Evolutionary conservation across 2,888 invertebrate genomes (phyloP), one percentile per base, ranked within the genome.

Genomic region (Habrosyne pyritoides): DNA sequence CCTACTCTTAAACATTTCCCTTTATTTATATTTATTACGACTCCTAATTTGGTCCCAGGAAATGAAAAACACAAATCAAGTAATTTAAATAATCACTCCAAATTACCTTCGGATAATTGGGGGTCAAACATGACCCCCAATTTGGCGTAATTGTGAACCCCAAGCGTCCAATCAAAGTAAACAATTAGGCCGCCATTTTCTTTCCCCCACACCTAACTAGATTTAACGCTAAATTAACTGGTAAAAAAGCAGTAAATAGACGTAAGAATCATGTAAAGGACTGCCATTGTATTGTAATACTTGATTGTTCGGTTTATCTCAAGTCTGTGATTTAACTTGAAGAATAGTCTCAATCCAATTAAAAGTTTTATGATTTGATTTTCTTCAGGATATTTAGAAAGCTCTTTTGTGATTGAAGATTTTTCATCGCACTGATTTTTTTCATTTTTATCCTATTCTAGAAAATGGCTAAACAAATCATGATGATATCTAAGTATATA

Each of bases 371-470:
- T 6, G 1, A 30, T 3, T 5, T 1, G 28, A 2, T 1, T 6
- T 30, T 30, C n/a, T n/a, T 33, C 33, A n/a, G n/a, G 33, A 33
- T 30, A 30, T n/a, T 33, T 1, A 8, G n/a, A 12, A 28, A 12
- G 12, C 12, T 2, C 30, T 1, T 12, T 30, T 10, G 3, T 12
- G n/a, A n/a, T 33, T 30, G 12, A 12, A 1, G 10, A n/a, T n/a
- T n/a, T n/a, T n/a, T 30, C 12, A 12, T 33, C n/a, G n/a, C 52
- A 71, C 69, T 62, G 64, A 67, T 68, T 69, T 58, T 64, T 55
- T 71, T 64, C 62, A 66, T 47, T 53, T 47, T 64, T 54, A 59
- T 69, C n/a, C n/a, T n/a, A n/a, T n/a, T n/a, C n/a, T n/a, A n/a
- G n/a, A n/a, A n/a, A n/a, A n/a, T n/a, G n/a, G n/a, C n/a, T n/a